Conservation (phyloP, 2,797 vertebrate species). For the Gouania willdenowi region DNA sequence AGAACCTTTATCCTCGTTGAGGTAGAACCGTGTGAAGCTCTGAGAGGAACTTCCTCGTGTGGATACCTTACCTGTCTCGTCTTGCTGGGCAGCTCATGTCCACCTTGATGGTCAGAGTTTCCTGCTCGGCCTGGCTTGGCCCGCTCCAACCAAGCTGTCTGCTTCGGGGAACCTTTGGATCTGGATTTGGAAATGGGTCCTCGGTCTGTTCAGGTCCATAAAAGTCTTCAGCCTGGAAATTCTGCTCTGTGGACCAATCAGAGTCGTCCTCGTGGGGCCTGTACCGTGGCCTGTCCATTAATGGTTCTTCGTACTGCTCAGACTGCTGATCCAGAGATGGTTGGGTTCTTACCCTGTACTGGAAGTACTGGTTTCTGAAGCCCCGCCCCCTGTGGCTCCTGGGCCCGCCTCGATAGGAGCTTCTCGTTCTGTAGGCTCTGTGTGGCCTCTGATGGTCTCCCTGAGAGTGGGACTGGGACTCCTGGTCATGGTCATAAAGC, state of each 20-base stretch:
- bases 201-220: constrained; percentile 13
- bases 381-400: constrained; percentile 19
- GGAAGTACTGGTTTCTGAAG: constrained; percentile 2
- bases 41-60: too few relatives aligned
- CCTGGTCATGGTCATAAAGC: too few relatives aligned
- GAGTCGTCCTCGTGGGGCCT: constrained; percentile 5
- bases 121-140: constrained; percentile 60
- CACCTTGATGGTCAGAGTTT: constrained; percentile 88
- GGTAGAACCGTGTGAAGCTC: too few relatives aligned
- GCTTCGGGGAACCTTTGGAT: constrained; percentile 33
- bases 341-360: not conserved
- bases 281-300: constrained; percentile 1
- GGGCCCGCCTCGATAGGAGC: not conserved
- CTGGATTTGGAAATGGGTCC: constrained; percentile 16
- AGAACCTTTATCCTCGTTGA: too few relatives aligned
- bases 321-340: constrained; percentile 16
- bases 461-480: constrained; percentile 20
- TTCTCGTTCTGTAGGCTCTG: too few relatives aligned
- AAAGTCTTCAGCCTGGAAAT: constrained; percentile 35
- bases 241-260: constrained; percentile 18
- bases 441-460: constrained; percentile 31
- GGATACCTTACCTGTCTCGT: constrained; percentile 86
- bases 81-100: constrained; percentile 81
- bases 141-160: constrained; percentile 21
- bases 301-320: constrained; percentile 12